Conservation (phyloP, 2,797 vertebrate species). For the Clamator glandarius region DNA sequence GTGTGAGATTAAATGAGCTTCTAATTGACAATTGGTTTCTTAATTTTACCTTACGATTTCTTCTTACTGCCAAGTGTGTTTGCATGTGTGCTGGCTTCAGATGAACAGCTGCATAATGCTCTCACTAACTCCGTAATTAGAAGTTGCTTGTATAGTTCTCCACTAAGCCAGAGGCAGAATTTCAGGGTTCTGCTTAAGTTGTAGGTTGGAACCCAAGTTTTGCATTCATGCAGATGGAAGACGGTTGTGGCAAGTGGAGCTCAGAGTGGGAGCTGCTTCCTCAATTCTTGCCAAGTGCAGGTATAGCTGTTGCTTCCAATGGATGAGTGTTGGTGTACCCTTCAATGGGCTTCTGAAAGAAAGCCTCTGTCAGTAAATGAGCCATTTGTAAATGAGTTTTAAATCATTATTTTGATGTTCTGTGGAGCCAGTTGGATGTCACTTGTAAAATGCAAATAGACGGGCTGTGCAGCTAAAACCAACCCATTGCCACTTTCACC, state of each 20-base stretch:
- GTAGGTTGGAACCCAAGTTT: fast-evolving
- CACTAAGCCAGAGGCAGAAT: not conserved
- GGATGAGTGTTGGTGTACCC: not conserved
- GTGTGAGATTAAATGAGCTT: not conserved
- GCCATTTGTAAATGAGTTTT: not conserved
- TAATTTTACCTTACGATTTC: not conserved
- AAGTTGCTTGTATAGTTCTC: not conserved
- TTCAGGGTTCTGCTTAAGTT: not conserved
- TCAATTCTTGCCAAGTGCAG: not conserved
- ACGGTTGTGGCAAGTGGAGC: fast-evolving
- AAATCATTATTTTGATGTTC: not conserved
- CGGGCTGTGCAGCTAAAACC: not conserved
- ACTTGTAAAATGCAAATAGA: not conserved
- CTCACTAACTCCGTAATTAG: fast-evolving
- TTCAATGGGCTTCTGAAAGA: not conserved
- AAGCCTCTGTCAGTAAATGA: not conserved
- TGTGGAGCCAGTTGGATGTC: not conserved
- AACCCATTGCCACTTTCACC: not conserved
- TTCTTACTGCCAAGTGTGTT: not conserved
- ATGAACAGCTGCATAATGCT: not conserved
- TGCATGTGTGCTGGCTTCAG: not conserved
- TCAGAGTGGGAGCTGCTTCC: not conserved
- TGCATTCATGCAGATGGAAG: fast-evolving
- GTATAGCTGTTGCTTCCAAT: not conserved
- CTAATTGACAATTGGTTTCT: not conserved